Percentiles rank a stretch among this genome's conserved stretches.
Conservation (phyloP, 2,797 vertebrate genomes). For the Sebastes diploproa region DNA sequence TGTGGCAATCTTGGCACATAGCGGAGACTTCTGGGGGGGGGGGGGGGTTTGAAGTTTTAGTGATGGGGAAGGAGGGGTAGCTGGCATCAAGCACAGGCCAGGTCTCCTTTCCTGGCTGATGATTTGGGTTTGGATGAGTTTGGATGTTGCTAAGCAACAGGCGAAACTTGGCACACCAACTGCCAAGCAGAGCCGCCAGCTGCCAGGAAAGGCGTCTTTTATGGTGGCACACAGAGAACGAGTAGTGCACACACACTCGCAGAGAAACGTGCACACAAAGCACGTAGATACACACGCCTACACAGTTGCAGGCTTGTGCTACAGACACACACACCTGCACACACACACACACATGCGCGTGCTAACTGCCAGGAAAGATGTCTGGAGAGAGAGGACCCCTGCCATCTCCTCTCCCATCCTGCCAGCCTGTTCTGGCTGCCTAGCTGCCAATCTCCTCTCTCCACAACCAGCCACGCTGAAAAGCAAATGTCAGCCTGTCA, state of each 20-base stretch:
- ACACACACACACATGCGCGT: conserved; percentile 3
- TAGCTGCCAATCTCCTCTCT: conserved; percentile 75
- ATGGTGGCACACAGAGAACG: conserved; percentile 60
- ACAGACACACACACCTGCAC: conserved; percentile 32
- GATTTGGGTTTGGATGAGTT: conserved; percentile 83
- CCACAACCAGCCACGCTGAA: conserved; percentile 71
- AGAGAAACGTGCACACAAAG: conserved; percentile 29
- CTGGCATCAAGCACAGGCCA: conserved; percentile 65
- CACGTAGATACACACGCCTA: conserved; percentile 54
- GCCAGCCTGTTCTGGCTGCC: conserved; percentile 75
- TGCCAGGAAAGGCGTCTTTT: conserved; percentile 83
- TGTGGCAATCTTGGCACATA: conserved; percentile 68
- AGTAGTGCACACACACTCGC: conserved; percentile 39
- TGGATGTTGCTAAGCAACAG: conserved; percentile 86
- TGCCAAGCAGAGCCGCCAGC: conserved; percentile 79
- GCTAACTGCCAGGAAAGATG: conserved; percentile 70
- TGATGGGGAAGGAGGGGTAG: conserved; percentile 25
- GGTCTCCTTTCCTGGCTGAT: conserved; percentile 74
- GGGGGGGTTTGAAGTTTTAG: conserved; percentile 48
- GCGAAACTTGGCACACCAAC: conserved; percentile 79
- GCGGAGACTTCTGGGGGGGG: conserved; percentile 29
- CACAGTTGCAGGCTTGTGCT: conserved; percentile 45
- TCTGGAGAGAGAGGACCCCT: conserved; percentile 76
- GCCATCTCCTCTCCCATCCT: conserved; percentile 74
- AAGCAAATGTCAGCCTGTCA: conserved; percentile 82